Evolutionary conservation across 2,113 vertebrate species (phyloP).

Genomic region (Tachuris rubrigastra): DNA sequence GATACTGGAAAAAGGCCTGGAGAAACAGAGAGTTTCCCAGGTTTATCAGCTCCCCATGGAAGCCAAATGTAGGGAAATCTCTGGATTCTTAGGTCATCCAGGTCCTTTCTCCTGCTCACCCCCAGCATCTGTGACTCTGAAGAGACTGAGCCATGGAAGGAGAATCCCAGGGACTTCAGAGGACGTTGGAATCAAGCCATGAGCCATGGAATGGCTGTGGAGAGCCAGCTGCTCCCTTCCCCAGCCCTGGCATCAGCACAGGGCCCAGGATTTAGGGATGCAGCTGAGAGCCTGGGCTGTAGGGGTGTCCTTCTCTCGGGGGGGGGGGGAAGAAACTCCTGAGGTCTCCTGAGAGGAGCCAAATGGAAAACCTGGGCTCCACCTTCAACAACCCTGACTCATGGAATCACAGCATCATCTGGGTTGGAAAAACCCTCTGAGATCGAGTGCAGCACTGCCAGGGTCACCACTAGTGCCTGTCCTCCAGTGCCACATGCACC

Average conservation of each 20-base stretch:
- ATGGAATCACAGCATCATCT: fast-evolving
- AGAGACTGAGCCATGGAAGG: background rate
- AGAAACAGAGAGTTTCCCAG: background rate
- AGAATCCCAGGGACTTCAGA: background rate
- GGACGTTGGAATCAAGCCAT: background rate
- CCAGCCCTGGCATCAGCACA: background rate
- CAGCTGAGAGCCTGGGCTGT: background rate
- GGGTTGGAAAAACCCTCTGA: background rate
- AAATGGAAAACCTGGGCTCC: background rate
- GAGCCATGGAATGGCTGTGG: background rate
- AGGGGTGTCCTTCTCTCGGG: background rate
- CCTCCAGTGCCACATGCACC: background rate
- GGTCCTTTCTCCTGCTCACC: background rate
- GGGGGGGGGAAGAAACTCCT: fast-evolving
- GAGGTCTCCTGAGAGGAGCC: background rate
- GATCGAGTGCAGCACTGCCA: background rate
- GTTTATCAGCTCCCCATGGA: background rate
- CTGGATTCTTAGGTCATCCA: background rate
- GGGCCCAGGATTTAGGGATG: background rate
- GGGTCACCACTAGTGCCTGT: background rate
- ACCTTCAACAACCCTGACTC: background rate
- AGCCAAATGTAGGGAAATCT: background rate
- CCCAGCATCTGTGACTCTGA: background rate
- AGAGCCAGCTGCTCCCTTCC: background rate
- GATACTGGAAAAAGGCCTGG: background rate